phyloP scores from a whole-genome alignment of 2,113 vertebrate species.

The Ranitomeya imitator region DNA sequence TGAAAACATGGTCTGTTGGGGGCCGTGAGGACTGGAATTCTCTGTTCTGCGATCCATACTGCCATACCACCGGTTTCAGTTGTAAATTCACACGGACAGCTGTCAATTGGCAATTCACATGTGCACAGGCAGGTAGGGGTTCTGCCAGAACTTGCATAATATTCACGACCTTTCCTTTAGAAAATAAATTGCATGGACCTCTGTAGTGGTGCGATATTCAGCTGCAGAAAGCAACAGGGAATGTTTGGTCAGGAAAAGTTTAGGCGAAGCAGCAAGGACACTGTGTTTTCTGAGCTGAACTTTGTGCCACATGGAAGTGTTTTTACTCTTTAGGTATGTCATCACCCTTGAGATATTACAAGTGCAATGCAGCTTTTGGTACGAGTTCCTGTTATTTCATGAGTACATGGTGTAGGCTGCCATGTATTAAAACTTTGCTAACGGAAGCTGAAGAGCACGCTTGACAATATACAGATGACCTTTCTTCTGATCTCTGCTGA shows the following conservation, averaged over 20 bases:
- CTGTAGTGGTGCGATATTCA: neutral
- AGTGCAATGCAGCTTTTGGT: conserved; percentile 25
- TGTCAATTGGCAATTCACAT: neutral
- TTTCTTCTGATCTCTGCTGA: conserved; percentile 7
- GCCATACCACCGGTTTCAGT: too few relatives aligned
- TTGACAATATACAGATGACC: neutral
- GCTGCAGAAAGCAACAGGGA: neutral
- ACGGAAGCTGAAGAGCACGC: neutral
- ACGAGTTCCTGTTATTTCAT: conserved; percentile 27
- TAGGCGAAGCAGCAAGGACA: neutral
- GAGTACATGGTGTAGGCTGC: conserved; percentile 21
- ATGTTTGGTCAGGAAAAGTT: conserved; percentile 11
- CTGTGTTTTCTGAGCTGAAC: conserved; percentile 20
- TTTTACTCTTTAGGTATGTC: conserved; percentile 33
- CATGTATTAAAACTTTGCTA: conserved; percentile 11
- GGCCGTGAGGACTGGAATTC: too few relatives aligned
- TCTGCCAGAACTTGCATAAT: neutral
- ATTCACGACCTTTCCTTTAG: neutral
- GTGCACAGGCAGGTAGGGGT: neutral
- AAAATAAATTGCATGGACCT: neutral
- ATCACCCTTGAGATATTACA: conserved; percentile 37
- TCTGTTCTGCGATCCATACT: too few relatives aligned
- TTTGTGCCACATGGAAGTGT: conserved; percentile 32
- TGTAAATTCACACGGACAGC: too few relatives aligned
- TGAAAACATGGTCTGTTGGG: too few relatives aligned